Conservation (phyloP, 2,888 invertebrate species). For the Trachelus stipa region DNA sequence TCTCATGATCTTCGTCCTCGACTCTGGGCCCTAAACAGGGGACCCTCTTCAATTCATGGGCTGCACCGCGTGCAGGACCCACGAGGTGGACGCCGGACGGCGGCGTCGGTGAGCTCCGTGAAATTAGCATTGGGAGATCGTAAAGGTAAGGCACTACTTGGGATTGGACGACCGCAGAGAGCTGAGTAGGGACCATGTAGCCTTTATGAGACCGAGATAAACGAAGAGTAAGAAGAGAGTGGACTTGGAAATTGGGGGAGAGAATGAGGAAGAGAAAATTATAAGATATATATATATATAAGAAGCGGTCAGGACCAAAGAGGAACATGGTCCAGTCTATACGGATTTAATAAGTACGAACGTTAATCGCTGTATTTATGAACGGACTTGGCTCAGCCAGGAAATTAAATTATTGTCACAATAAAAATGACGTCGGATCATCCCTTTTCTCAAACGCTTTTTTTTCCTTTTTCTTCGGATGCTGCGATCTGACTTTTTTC, state of each 20-base stretch:
- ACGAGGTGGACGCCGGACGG: too few relatives aligned
- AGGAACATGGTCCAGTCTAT: constrained; percentile 19
- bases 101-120: constrained; percentile 52
- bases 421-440: constrained; percentile 45
- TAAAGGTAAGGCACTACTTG: constrained; percentile 53
- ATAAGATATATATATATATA: too few relatives aligned
- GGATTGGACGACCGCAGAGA: constrained; percentile 42
- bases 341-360: constrained; percentile 60
- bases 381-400: constrained; percentile 41
- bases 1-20: constrained; percentile 61
- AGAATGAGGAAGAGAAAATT: neutral
- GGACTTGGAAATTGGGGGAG: constrained; percentile 1
- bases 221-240: constrained; percentile 3
- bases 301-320: neutral
- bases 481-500: constrained; percentile 1
- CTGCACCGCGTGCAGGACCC: too few relatives aligned
- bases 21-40: too few relatives aligned
- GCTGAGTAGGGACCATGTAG: constrained; percentile 27
- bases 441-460: too few relatives aligned
- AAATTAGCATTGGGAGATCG: constrained; percentile 65
- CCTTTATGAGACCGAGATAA: constrained; percentile 27
- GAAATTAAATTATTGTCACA: constrained; percentile 63
- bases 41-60: too few relatives aligned
- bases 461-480: neutral
- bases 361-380: constrained; percentile 64